Evolutionary conservation across 2,888 invertebrate species (phyloP).

Genomic region (Ptychoptera contaminata): DNA sequence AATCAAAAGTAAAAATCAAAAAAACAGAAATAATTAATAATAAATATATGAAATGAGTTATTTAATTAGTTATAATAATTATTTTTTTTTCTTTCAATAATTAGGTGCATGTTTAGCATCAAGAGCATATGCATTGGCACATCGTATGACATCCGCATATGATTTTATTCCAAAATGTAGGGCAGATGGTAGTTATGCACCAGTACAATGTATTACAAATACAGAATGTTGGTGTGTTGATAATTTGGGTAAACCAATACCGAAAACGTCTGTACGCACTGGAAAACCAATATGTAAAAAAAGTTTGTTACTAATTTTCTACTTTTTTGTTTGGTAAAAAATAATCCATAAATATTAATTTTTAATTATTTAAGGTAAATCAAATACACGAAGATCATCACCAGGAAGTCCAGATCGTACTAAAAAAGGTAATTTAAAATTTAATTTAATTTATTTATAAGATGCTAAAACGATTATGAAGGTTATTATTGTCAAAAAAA

Average conservation of each 20-base stretch:
- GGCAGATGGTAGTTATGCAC: slow-evolving; percentile 66
- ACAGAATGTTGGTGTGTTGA: slow-evolving; percentile 88
- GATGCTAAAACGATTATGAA: no score
- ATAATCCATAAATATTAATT: background rate
- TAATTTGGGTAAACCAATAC: slow-evolving; percentile 63
- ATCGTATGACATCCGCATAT: slow-evolving; percentile 32
- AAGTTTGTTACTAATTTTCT: slow-evolving; percentile 15
- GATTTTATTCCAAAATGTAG: slow-evolving; percentile 64
- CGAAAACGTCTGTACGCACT: slow-evolving; percentile 59
- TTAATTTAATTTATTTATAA: no score
- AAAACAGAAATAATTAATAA: background rate
- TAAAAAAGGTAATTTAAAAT: no score
- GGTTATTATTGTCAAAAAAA: background rate
- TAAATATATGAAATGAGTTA: background rate
- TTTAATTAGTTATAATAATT: background rate
- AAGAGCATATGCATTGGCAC: slow-evolving; percentile 26
- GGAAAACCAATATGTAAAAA: slow-evolving; percentile 51
- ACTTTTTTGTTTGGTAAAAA: slow-evolving; percentile 9
- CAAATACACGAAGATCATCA: slow-evolving; percentile 43
- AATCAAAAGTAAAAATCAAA: background rate
- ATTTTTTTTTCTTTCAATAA: background rate
- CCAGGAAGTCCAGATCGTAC: slow-evolving; percentile 27
- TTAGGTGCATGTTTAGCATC: slow-evolving; percentile 36
- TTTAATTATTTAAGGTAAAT: slow-evolving; percentile 29
- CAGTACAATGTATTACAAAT: slow-evolving; percentile 68